Base-by-base conservation (phyloP, 1,140 invertebrate species). In the Ectropis grisescens region DNA sequence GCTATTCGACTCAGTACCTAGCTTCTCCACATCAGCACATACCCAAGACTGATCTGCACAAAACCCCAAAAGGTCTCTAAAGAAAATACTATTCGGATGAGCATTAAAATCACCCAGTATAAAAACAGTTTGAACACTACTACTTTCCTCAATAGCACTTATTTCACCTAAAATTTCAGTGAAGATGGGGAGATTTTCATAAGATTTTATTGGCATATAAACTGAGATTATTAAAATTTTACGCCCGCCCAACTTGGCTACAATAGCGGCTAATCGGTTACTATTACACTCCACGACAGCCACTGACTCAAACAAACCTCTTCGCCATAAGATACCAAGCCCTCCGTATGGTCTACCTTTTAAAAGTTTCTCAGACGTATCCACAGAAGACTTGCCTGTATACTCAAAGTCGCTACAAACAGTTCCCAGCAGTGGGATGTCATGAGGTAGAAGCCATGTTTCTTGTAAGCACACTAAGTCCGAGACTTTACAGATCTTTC, bases 361-460 rank as follows among this genome's bases (percentile, higher is more conserved):
- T 1, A 47, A 8, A 1, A 41, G 2, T 4, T 35, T 35, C 9
- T 11, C 10, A 2, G 27, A 27, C 2, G 33, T 39, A 8, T 42
- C 37, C 2, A 48, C 30, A 7, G 46, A 36, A 11, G 46, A 42
- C 4, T 15, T 31, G 1, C 37, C 36, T 2, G 44, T 47, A n/a
- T 28, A 34, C 6, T 23, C 37, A 31, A 47, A 47, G 1, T 41
- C 28, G 9, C 27, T 12, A 24, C 13, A 8, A 13, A 47, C 37
- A 1, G 30, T 37, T 13, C 33, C 34, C 3, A 47, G 10, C 28
- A 35, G 25, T 10, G 37, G 12, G 5, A 47, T 31, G 7, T 47
- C 45, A 42, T 42, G 27, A 29, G 38, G 36, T 3, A 47, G 19
- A 12, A 47, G 23, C 39, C 44, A 47, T 6, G 41, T 44, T 16